Conservation (phyloP, 2,888 invertebrate genomes). For the Leptopilina drosophilae region DNA sequence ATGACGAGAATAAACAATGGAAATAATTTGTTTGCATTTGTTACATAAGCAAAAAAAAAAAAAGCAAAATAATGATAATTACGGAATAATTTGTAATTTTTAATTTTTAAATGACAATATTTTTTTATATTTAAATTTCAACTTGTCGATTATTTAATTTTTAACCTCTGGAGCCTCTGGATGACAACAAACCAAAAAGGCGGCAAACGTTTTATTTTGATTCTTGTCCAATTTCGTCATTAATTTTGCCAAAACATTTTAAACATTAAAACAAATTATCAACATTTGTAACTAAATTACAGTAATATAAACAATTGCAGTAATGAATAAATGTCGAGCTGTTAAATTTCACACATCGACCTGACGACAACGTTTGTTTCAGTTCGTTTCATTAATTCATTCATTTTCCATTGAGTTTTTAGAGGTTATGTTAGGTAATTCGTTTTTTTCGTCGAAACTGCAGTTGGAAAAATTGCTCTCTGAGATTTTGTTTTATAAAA, state of each 20-base stretch:
- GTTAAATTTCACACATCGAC: background rate
- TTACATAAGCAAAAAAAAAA: background rate
- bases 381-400: no score
- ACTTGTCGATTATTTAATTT: background rate
- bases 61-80: background rate
- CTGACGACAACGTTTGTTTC: background rate
- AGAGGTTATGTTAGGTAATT: conserved; percentile 29
- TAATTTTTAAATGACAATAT: background rate
- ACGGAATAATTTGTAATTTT: background rate
- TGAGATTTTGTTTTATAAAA: background rate
- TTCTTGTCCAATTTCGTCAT: background rate
- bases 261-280: background rate
- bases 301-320: conserved; percentile 2
- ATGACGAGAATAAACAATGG: background rate
- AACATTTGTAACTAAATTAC: background rate
- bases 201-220: conserved; percentile 10
- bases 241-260: background rate
- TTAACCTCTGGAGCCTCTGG: background rate
- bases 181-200: conserved; percentile 39
- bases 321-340: background rate
- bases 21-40: background rate
- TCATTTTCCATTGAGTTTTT: background rate
- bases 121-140: background rate
- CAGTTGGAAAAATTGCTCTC: background rate
- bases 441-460: conserved; percentile 25